Evolutionary conservation across 2,797 vertebrate genomes (phyloP).

Genomic region (Otus scops): DNA sequence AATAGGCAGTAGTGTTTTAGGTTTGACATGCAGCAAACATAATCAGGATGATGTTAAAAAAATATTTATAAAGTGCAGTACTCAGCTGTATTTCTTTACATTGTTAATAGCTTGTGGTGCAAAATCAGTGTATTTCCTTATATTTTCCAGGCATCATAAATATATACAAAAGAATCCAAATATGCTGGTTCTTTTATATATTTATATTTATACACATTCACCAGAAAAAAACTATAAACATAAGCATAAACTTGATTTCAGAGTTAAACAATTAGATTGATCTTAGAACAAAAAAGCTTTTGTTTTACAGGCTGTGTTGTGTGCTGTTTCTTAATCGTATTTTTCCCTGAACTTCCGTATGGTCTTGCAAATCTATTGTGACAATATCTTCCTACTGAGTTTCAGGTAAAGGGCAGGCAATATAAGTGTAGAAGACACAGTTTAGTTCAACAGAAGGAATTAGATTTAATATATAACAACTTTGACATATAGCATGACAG

Average conservation of each 20-base stretch:
- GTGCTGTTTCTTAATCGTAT: neutral
- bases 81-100: neutral
- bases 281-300: neutral
- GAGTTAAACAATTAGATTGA: neutral
- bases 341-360: neutral
- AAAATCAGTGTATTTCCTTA: neutral
- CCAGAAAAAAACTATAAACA: neutral
- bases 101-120: neutral
- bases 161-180: neutral
- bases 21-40: neutral
- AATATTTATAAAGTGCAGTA: neutral
- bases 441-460: neutral
- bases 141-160: neutral
- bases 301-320: neutral
- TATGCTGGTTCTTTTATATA: neutral
- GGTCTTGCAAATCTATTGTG: neutral
- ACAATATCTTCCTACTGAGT: neutral
- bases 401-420: neutral
- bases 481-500: neutral
- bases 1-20: neutral
- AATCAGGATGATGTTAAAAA: neutral
- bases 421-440: neutral
- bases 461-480: neutral
- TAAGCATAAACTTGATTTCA: neutral
- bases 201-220: neutral